Percentiles rank a stretch among this genome's conserved stretches.
These are phyloP conservation scores for Scolopax rusticola DNA, from an alignment of 2,797 vertebrate species.

Conservation along the genomic window DNA sequence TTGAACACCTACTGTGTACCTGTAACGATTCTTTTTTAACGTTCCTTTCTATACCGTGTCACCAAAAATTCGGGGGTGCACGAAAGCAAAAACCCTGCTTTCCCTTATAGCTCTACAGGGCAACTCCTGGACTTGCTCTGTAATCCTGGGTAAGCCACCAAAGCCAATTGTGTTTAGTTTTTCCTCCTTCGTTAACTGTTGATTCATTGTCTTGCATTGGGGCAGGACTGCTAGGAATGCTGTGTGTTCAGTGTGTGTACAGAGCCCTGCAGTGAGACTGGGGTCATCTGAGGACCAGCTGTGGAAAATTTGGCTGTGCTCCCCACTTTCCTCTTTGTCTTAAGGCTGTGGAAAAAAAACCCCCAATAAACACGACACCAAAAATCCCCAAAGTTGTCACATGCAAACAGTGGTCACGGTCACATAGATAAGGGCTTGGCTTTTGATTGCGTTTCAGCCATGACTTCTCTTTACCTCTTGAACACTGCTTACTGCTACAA, in stretches of 20 bases:
- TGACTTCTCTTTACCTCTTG: not conserved
- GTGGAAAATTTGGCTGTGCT: slow-evolving; percentile 4
- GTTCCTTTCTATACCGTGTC: not conserved
- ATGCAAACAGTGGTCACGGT: not conserved
- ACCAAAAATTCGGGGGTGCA: not conserved
- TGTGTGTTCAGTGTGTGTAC: not conserved
- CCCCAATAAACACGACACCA: too few relatives aligned
- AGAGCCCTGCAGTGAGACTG: not conserved
- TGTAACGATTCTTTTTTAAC: not conserved
- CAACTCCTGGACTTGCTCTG: not conserved
- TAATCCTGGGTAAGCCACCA: not conserved
- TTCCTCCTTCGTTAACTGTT: not conserved
- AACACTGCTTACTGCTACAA: not conserved
- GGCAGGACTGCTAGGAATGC: not conserved
- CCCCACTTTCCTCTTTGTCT: not conserved
- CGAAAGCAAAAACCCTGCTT: not conserved
- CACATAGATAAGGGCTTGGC: not conserved
- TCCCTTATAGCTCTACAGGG: not conserved
- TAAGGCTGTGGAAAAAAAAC: not conserved
- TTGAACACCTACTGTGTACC: not conserved
- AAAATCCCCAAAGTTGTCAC: not conserved
- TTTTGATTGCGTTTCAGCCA: not conserved
- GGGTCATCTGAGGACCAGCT: not conserved
- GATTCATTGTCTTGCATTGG: not conserved
- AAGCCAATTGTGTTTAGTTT: not conserved